A percentile compares a stretch with the other conserved stretches of the same genome.
Conservation (phyloP, 2,888 invertebrate genomes). For the Acronicta aceris region DNA sequence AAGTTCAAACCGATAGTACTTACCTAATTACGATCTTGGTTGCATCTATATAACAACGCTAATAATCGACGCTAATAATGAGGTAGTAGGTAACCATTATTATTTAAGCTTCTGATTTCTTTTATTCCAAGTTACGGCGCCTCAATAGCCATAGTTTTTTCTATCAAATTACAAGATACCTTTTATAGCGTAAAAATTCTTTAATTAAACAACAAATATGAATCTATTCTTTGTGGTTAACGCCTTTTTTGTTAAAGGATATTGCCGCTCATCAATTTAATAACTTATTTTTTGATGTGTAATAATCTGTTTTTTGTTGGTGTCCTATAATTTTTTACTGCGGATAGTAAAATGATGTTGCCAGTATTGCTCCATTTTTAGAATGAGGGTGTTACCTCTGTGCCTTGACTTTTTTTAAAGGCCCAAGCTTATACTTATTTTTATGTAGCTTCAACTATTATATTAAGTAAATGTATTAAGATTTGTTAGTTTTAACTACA, state of each 20-base stretch:
- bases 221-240: constrained; percentile 79
- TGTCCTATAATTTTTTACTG: constrained; percentile 49
- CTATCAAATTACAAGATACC: constrained; percentile 68
- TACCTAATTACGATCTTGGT: neutral
- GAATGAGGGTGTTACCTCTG: constrained; percentile 5
- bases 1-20: no score
- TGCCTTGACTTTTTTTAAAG: constrained; percentile 9
- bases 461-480: no score
- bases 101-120: constrained; percentile 68
- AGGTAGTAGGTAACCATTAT: constrained; percentile 49
- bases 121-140: constrained; percentile 62
- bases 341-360: constrained; percentile 38
- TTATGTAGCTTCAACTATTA: no score
- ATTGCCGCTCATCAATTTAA: constrained; percentile 84
- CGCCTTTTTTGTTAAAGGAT: constrained; percentile 80
- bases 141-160: constrained; percentile 52
- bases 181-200: constrained; percentile 83
- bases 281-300: constrained; percentile 76
- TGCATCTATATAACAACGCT: neutral
- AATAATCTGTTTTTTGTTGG: constrained; percentile 72
- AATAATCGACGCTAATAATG: constrained; percentile 18
- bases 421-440: no score
- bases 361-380: constrained; percentile 31
- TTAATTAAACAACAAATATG: constrained; percentile 85
- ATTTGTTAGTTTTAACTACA: no score